Base-by-base conservation (phyloP, 2,888 invertebrate genomes). In the Apoda limacodes region DNA sequence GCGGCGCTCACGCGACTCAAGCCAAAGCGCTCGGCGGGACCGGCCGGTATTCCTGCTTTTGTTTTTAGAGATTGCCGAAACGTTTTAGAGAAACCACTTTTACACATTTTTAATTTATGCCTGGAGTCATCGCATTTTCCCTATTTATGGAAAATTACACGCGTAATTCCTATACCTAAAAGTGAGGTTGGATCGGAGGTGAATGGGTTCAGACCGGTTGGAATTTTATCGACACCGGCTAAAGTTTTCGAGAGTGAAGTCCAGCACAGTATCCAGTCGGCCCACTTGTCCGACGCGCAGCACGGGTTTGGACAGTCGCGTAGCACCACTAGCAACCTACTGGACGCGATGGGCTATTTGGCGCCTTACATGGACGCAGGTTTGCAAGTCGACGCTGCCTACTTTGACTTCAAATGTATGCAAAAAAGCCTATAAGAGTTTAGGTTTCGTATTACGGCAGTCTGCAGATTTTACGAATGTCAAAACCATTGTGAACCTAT, bases 401-500 rank as follows among this genome's bases (percentile, higher is more conserved):
- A 39, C 13, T 34, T 39, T 20, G 39, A 36, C 11, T 39, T 39
- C 10, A 32, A 24, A 22, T n/a, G n/a, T n/a, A n/a, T n/a, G n/a
- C n/a, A n/a, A n/a, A n/a, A n/a, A n/a, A n/a, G n/a, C n/a, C n/a
- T n/a, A n/a, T n/a, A n/a, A n/a, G n/a, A n/a, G n/a, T n/a, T n/a
- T n/a, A n/a, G n/a, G n/a, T n/a, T n/a, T n/a, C n/a, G n/a, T n/a
- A n/a, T n/a, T n/a, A n/a, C n/a, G n/a, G n/a, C n/a, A n/a, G n/a
- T n/a, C n/a, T n/a, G n/a, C n/a, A n/a, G n/a, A n/a, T n/a, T n/a
- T n/a, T n/a, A n/a, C n/a, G n/a, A n/a, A n/a, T n/a, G n/a, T n/a
- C n/a, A n/a, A n/a, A n/a, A n/a, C n/a, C n/a, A n/a, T n/a, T n/a
- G n/a, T n/a, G n/a, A n/a, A n/a, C n/a, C n/a, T n/a, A n/a, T n/a